phyloP scores from a whole-genome alignment of 2,113 vertebrate species.

The Tinamus guttatus region DNA sequence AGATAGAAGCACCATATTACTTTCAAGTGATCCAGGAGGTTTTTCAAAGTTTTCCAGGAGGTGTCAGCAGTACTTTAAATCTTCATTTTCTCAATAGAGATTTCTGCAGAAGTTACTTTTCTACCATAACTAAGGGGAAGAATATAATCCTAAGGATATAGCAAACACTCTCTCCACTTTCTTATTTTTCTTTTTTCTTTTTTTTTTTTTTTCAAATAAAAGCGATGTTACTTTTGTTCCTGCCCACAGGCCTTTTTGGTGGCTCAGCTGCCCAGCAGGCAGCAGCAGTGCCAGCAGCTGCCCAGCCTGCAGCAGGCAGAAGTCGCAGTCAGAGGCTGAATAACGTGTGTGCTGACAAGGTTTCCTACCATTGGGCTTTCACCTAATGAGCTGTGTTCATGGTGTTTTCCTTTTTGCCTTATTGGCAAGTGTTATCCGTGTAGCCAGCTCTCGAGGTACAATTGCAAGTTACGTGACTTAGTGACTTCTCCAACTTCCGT shows the following conservation, averaged over 20 bases:
- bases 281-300: too few species aligned
- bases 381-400: not conserved
- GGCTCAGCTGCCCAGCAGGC: too few species aligned
- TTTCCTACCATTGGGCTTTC: not conserved
- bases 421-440: not conserved
- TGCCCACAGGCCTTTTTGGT: too few species aligned
- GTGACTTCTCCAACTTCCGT: not conserved
- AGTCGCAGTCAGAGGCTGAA: not conserved
- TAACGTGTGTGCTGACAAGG: not conserved
- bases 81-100: not conserved
- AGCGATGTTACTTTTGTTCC: not conserved
- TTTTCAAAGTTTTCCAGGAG: conserved; percentile 58
- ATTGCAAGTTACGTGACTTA: not conserved
- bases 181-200: not conserved
- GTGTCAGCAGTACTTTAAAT: conserved; percentile 52
- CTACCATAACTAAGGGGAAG: not conserved
- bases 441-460: not conserved
- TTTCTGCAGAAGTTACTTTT: not conserved
- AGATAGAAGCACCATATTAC: not conserved
- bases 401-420: not conserved
- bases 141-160: not conserved
- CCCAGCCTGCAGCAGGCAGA: too few species aligned
- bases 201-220: not conserved
- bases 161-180: not conserved
- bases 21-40: not conserved